These are phyloP conservation scores for Peromyscus nudipes DNA, from an alignment of 2,797 vertebrate species.

Conservation along the genomic window DNA sequence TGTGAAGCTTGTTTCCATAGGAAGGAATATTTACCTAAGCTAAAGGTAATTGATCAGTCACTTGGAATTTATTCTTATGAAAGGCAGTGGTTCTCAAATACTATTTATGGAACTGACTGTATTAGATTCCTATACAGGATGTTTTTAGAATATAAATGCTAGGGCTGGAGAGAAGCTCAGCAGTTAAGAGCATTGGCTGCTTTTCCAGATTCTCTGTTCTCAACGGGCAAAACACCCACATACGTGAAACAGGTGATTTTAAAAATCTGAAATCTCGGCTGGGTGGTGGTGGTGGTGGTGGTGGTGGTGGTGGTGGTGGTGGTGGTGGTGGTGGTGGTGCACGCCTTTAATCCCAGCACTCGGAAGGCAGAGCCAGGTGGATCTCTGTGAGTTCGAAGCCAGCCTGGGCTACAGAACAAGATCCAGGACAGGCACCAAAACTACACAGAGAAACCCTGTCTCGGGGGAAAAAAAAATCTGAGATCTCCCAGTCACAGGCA, in stretches of 20 bases:
- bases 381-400: too few species aligned
- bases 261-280: not conserved
- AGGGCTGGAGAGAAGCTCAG: not conserved
- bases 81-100: not conserved
- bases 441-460: too few species aligned
- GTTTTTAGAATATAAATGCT: not conserved
- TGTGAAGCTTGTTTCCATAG: constrained; percentile 3
- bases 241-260: not conserved
- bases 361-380: too few species aligned
- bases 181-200: not conserved
- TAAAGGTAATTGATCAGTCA: not conserved
- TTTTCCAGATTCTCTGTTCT: not conserved
- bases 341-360: too few species aligned
- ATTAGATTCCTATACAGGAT: not conserved
- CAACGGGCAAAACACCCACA: not conserved
- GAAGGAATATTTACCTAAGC: not conserved
- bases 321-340: too few species aligned
- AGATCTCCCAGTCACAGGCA: not conserved
- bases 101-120: not conserved
- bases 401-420: too few species aligned
- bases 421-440: too few species aligned
- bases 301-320: too few species aligned
- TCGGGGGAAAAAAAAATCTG: too few species aligned
- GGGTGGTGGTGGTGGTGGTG: too few species aligned
- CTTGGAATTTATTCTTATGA: not conserved